Evolutionary conservation across 1,140 invertebrate genomes (phyloP).

Genomic region (Trichonephila clavipes): DNA sequence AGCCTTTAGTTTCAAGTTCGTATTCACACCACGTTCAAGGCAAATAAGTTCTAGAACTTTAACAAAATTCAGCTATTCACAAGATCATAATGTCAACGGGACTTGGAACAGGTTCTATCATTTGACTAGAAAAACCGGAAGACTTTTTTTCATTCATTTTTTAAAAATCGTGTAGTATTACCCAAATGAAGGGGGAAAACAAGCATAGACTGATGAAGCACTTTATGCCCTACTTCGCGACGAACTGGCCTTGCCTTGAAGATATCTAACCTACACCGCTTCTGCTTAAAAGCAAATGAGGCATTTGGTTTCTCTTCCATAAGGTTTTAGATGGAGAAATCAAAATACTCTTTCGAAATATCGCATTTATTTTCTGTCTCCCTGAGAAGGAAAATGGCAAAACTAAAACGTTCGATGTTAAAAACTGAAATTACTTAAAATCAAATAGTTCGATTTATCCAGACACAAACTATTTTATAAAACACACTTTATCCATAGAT

Average conservation of each 20-base stretch:
- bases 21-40: conserved; percentile 5
- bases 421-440: no score
- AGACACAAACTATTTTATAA: no score
- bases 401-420: no score
- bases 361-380: no score
- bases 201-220: not conserved
- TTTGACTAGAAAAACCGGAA: conserved; percentile 63
- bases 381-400: no score
- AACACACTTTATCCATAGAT: no score
- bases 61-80: conserved; percentile 36
- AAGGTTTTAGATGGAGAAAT: no score
- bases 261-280: not conserved
- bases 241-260: conserved; percentile 39
- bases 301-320: not conserved
- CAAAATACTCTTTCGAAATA: no score
- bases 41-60: not conserved
- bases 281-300: not conserved
- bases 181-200: not conserved
- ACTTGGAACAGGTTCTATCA: conserved; percentile 33
- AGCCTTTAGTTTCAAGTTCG: conserved; percentile 20
- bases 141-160: conserved; percentile 5
- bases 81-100: conserved; percentile 9
- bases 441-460: no score
- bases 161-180: not conserved
- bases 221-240: conserved; percentile 55